phyloP scores from a whole-genome alignment of 2,888 invertebrate genomes.

The Eulithis testata region DNA sequence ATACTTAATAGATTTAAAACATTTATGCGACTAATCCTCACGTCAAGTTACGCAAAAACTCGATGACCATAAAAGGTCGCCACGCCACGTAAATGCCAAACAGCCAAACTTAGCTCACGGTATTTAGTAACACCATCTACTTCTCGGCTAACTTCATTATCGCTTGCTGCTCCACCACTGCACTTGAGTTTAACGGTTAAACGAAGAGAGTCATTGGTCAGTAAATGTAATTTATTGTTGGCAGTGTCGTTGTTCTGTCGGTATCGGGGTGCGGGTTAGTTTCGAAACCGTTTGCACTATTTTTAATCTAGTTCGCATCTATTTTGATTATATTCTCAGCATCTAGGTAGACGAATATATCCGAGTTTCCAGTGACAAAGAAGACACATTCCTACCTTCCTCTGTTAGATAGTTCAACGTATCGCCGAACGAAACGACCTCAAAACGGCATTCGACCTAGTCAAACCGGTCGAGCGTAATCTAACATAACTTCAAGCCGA shows the following conservation, averaged over 20 bases:
- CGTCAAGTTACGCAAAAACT: slow-evolving; percentile 60
- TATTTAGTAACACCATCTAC: slow-evolving; percentile 37
- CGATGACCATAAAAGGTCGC: slow-evolving; percentile 63
- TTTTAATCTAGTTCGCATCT: slow-evolving; percentile 70
- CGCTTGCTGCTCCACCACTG: slow-evolving; percentile 49
- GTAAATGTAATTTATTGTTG: slow-evolving; percentile 51
- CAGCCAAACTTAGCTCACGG: slow-evolving; percentile 52
- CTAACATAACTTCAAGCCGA: slow-evolving; percentile 76
- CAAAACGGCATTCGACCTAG: slow-evolving; percentile 83
- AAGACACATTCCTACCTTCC: slow-evolving; percentile 57
- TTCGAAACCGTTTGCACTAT: slow-evolving; percentile 70
- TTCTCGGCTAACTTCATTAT: slow-evolving; percentile 42
- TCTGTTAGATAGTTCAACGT: slow-evolving; percentile 60
- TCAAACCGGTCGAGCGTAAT: slow-evolving; percentile 69
- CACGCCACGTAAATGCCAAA: slow-evolving; percentile 59
- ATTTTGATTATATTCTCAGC: slow-evolving; percentile 66
- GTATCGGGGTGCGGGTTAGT: slow-evolving; percentile 49
- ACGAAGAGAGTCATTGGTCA: slow-evolving; percentile 55
- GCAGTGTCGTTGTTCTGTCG: slow-evolving; percentile 43
- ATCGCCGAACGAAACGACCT: slow-evolving; percentile 82
- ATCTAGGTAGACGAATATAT: slow-evolving; percentile 38
- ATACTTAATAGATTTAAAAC: slow-evolving; percentile 15
- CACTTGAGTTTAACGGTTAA: slow-evolving; percentile 35
- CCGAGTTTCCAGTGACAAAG: slow-evolving; percentile 58
- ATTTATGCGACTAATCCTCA: slow-evolving; percentile 38